Conservation (phyloP, 2,797 vertebrate species). For the Hephaestus fuliginosus region DNA sequence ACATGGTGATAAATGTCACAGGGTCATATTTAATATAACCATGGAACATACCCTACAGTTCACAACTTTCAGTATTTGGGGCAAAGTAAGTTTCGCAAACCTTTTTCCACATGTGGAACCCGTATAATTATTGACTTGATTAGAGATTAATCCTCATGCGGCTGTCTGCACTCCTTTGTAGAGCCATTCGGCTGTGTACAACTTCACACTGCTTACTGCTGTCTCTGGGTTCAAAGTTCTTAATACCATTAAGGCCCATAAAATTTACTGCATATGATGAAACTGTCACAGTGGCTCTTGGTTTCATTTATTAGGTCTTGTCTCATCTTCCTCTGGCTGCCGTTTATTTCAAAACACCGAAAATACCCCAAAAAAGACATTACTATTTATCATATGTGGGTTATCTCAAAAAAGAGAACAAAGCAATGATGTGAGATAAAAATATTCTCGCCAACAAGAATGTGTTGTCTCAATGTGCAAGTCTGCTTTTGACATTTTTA, state of each 20-base stretch:
- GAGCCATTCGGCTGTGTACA: slow-evolving; percentile 21
- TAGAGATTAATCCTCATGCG: slow-evolving; percentile 43
- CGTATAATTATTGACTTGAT: slow-evolving; percentile 47
- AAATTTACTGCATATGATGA: slow-evolving; percentile 46
- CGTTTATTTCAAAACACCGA: slow-evolving; percentile 34
- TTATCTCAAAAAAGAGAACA: slow-evolving; percentile 43
- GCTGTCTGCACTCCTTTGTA: slow-evolving; percentile 14
- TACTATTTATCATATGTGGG: slow-evolving; percentile 36
- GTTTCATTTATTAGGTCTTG: slow-evolving; percentile 48
- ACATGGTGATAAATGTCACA: slow-evolving; percentile 17
- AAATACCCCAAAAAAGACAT: slow-evolving; percentile 23
- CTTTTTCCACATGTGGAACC: slow-evolving; percentile 29
- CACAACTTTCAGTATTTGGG: slow-evolving; percentile 40
- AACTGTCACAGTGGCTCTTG: slow-evolving; percentile 38
- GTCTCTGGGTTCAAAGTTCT: slow-evolving; percentile 58
- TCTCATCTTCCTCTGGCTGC: slow-evolving; percentile 41
- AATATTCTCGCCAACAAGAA: slow-evolving; percentile 19
- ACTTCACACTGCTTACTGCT: slow-evolving; percentile 34
- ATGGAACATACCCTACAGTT: slow-evolving; percentile 7
- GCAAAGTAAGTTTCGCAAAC: slow-evolving; percentile 25
- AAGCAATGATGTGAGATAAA: slow-evolving; percentile 31
- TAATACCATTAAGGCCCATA: slow-evolving; percentile 60
- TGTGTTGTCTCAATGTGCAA: slow-evolving; percentile 5
- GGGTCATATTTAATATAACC: slow-evolving; percentile 25
- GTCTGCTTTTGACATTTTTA: slow-evolving; percentile 18